These are phyloP conservation scores for Drosophila serrata DNA, from an alignment of 1,140 invertebrate genomes.

Conservation along the genomic window DNA sequence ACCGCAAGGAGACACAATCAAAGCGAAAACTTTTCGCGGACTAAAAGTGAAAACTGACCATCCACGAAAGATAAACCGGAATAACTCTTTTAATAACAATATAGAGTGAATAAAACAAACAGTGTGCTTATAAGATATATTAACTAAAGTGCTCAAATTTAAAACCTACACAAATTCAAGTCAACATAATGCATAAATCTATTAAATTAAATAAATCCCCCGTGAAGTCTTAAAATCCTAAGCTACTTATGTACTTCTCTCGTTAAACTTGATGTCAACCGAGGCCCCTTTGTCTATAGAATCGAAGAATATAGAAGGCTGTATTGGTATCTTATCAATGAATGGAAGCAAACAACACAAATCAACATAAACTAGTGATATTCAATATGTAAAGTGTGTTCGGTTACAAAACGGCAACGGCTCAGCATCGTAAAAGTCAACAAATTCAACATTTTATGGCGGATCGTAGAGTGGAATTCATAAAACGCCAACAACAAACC, in stretches of 20 bases:
- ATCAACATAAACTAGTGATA: slow-evolving; percentile 79
- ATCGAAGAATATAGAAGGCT: slow-evolving; percentile 30
- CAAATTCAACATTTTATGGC: slow-evolving; percentile 57
- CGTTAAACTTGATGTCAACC: slow-evolving; percentile 47
- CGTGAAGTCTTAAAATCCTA: slow-evolving; percentile 62
- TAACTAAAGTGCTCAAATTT: slow-evolving; percentile 39
- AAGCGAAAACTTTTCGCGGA: slow-evolving; percentile 27
- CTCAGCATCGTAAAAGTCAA: slow-evolving; percentile 67
- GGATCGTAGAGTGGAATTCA: slow-evolving; percentile 33
- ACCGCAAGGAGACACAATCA: slow-evolving; percentile 18
- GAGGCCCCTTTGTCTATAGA: slow-evolving; percentile 17
- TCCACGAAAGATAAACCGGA: background rate
- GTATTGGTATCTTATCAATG: slow-evolving; percentile 43
- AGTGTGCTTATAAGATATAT: slow-evolving; percentile 17
- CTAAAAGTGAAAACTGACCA: slow-evolving; percentile 18
- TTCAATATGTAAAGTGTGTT: slow-evolving; percentile 69
- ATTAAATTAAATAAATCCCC: slow-evolving; percentile 7
- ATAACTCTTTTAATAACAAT: slow-evolving; percentile 6
- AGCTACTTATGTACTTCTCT: slow-evolving; percentile 71
- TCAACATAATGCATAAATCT: slow-evolving; percentile 31
- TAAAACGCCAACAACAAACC: slow-evolving; percentile 48
- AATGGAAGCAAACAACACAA: slow-evolving; percentile 52
- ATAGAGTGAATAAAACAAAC: slow-evolving; percentile 7
- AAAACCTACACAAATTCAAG: slow-evolving; percentile 45
- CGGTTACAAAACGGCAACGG: slow-evolving; percentile 55